Evolutionary conservation across 2,888 invertebrate genomes (phyloP).

Genomic region (Peribatodes rhomboidaria): DNA sequence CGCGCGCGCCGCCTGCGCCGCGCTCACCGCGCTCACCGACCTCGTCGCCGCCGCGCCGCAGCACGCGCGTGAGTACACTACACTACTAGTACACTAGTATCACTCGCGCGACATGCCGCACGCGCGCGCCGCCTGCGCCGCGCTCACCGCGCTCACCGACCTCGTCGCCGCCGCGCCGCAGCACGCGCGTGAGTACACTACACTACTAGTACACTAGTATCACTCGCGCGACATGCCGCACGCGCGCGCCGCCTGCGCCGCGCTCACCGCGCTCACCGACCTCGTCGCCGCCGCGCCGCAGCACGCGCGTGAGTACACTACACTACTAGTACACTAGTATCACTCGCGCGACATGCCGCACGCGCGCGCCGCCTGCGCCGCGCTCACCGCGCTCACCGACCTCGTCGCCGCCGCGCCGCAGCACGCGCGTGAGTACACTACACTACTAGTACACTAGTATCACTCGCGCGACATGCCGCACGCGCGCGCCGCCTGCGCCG

Average conservation of each 20-base stretch:
- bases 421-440: conserved; percentile 66
- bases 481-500: conserved; percentile 68
- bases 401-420: conserved; percentile 71
- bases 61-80: conserved; percentile 66
- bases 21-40: conserved; percentile 72
- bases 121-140: conserved; percentile 68
- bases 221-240: conserved; percentile 62
- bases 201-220: conserved; percentile 31
- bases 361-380: conserved; percentile 68
- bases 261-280: conserved; percentile 72
- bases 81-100: conserved; percentile 31
- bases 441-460: conserved; percentile 31
- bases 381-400: conserved; percentile 72
- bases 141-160: conserved; percentile 72
- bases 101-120: conserved; percentile 62
- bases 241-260: conserved; percentile 68
- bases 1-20: conserved; percentile 68
- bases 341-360: conserved; percentile 62
- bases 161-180: conserved; percentile 71
- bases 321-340: conserved; percentile 31
- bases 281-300: conserved; percentile 71
- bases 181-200: conserved; percentile 66
- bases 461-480: conserved; percentile 62
- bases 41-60: conserved; percentile 71
- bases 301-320: conserved; percentile 66